These are phyloP conservation scores for Chouioia cunea DNA, from an alignment of 2,888 invertebrate genomes.

Conservation along the genomic window DNA sequence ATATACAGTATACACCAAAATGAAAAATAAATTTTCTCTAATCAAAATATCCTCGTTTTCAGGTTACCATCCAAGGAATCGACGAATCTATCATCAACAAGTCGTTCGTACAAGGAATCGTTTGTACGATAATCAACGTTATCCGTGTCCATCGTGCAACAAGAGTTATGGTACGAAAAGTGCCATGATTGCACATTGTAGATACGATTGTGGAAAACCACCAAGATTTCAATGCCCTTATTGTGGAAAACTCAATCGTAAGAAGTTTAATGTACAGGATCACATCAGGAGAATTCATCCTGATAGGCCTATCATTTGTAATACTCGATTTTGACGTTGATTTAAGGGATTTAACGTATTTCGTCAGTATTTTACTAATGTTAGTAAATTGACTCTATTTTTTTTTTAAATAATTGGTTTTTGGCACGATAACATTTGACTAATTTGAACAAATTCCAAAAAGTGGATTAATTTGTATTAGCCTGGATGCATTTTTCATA, in stretches of 20 bases:
- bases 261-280: conserved; percentile 63
- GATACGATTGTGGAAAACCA: conserved; percentile 67
- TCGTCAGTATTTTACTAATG: no score
- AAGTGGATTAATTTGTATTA: no score
- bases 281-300: conserved; percentile 62
- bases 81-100: not conserved
- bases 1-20: no score
- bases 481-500: no score
- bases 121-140: not conserved
- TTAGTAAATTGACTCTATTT: no score
- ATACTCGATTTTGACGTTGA: conserved; percentile 14
- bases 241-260: conserved; percentile 64
- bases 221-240: conserved; percentile 64
- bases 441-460: no score
- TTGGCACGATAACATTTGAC: no score
- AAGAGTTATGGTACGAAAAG: conserved; percentile 63
- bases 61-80: conserved; percentile 12
- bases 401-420: no score
- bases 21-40: no score
- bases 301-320: conserved; percentile 50
- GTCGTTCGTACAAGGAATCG: no score
- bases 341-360: no score
- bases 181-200: conserved; percentile 63
- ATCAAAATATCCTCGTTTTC: conserved; percentile 3
- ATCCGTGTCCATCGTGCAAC: conserved; percentile 59